These are phyloP conservation scores for Mesorhabditis spiculigera DNA, from an alignment of 2,888 invertebrate species.

Conservation along the genomic window DNA sequence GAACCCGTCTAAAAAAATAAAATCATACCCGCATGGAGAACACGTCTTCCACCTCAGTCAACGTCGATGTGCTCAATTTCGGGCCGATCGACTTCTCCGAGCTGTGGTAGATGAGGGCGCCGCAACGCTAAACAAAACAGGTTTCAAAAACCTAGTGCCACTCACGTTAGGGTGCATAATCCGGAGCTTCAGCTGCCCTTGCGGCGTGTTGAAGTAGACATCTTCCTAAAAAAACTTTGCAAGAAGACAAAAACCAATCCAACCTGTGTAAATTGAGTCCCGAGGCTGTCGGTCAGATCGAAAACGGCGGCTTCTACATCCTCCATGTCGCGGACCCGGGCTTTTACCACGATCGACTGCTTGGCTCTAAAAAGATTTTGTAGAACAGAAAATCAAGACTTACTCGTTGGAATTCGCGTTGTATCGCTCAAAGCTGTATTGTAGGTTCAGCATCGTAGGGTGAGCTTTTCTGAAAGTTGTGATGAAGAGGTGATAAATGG, in stretches of 20 bases:
- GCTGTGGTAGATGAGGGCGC: conserved; percentile 18
- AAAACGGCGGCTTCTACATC: conserved; percentile 16
- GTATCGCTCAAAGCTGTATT: too few relatives aligned
- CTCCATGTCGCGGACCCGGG: conserved; percentile 19
- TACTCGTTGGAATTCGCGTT: too few relatives aligned
- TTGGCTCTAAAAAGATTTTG: background rate
- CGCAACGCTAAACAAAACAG: conserved; percentile 17
- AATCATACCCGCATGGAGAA: conserved; percentile 14
- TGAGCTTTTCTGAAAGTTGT: too few relatives aligned
- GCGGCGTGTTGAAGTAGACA: conserved; percentile 21
- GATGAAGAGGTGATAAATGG: too few relatives aligned
- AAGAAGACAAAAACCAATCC: background rate
- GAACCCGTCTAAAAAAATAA: background rate
- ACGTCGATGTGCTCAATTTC: conserved; percentile 17
- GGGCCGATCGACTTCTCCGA: conserved; percentile 16
- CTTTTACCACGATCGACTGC: conserved; percentile 18
- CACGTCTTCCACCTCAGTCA: conserved; percentile 22
- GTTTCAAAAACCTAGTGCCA: background rate
- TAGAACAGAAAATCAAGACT: too few relatives aligned
- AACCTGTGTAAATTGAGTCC: conserved; percentile 14
- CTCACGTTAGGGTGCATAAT: conserved; percentile 23
- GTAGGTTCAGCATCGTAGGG: too few relatives aligned
- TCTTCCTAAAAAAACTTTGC: conserved; percentile 9
- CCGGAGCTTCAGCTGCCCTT: conserved; percentile 18
- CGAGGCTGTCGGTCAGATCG: conserved; percentile 19